Percentiles rank a stretch among this genome's conserved stretches.
These are phyloP conservation scores for Vollenhovia emeryi DNA, from an alignment of 1,140 invertebrate species.

Conservation along the genomic window DNA sequence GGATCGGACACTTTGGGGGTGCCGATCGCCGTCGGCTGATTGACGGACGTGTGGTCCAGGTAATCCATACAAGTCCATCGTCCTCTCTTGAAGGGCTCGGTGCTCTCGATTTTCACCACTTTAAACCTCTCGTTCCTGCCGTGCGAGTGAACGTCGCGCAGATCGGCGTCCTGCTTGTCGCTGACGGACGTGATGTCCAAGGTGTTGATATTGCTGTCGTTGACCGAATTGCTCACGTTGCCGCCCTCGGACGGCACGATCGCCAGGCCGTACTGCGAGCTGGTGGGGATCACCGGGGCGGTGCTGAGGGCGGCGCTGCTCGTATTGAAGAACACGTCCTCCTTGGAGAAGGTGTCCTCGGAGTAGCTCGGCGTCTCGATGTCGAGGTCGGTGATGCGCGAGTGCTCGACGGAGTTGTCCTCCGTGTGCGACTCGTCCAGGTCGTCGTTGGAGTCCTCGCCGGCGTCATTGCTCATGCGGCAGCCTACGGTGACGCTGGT, in stretches of 20 bases:
- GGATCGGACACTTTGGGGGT: constrained; percentile 81
- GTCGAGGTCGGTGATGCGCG: constrained; percentile 92
- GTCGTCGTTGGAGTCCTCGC: constrained; percentile 96
- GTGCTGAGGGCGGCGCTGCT: constrained; percentile 90
- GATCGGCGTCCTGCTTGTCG: constrained; percentile 87
- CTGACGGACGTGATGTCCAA: constrained; percentile 84
- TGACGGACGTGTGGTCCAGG: constrained; percentile 92
- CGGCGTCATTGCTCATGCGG: constrained; percentile 93
- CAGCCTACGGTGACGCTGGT: constrained; percentile 94
- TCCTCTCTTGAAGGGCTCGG: constrained; percentile 96
- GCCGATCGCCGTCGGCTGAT: constrained; percentile 82
- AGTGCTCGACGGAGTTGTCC: constrained; percentile 91
- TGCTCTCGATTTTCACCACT: constrained; percentile 98
- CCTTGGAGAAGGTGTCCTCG: constrained; percentile 93
- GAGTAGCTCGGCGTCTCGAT: constrained; percentile 94
- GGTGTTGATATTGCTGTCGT: constrained; percentile 88
- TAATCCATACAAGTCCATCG: constrained; percentile 98
- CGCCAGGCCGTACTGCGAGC: constrained; percentile 93
- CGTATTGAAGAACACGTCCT: constrained; percentile 92
- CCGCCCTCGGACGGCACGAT: constrained; percentile 88
- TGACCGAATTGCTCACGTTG: constrained; percentile 88
- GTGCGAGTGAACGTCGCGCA: constrained; percentile 90
- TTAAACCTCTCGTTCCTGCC: constrained; percentile 95
- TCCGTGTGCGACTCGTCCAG: constrained; percentile 96
- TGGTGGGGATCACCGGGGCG: constrained; percentile 93